Percentiles rank a stretch among this genome's conserved stretches.
Conservation (phyloP, 2,113 vertebrate species). For the Isichthys henryi region DNA sequence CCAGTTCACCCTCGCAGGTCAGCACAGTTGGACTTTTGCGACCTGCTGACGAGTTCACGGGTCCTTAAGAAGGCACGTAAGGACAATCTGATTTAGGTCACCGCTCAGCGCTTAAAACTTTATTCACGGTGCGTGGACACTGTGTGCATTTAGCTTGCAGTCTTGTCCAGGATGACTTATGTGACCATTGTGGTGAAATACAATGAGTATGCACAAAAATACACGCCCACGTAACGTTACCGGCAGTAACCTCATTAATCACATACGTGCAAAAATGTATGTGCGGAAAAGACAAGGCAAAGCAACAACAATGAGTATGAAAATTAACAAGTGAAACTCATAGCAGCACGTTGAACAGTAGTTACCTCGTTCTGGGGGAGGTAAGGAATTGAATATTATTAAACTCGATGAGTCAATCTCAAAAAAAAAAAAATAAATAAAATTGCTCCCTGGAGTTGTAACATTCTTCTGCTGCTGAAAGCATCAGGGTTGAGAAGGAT, state of each 20-base stretch:
- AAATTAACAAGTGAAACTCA: background rate
- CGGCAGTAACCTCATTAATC: background rate
- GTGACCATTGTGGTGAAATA: background rate
- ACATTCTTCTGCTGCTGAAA: background rate
- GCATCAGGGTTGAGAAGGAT: background rate
- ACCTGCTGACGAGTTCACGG: background rate
- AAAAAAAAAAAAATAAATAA: background rate
- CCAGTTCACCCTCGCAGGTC: background rate
- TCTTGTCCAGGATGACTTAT: conserved; percentile 3
- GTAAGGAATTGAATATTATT: background rate
- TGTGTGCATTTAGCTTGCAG: background rate
- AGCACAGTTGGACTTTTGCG: background rate
- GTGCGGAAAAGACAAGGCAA: background rate
- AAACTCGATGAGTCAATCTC: background rate
- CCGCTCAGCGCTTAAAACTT: background rate
- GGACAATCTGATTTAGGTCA: background rate
- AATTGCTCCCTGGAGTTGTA: background rate
- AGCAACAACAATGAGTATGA: background rate
- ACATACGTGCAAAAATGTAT: background rate
- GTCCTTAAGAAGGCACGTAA: background rate
- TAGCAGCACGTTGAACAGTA: background rate
- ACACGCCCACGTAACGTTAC: background rate
- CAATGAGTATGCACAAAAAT: background rate
- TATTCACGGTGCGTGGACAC: background rate
- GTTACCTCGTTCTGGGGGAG: background rate